Percentiles rank a stretch among this genome's conserved stretches.
phyloP scores from a whole-genome alignment of 1,140 invertebrate genomes.

The Drosophila watanabei region DNA sequence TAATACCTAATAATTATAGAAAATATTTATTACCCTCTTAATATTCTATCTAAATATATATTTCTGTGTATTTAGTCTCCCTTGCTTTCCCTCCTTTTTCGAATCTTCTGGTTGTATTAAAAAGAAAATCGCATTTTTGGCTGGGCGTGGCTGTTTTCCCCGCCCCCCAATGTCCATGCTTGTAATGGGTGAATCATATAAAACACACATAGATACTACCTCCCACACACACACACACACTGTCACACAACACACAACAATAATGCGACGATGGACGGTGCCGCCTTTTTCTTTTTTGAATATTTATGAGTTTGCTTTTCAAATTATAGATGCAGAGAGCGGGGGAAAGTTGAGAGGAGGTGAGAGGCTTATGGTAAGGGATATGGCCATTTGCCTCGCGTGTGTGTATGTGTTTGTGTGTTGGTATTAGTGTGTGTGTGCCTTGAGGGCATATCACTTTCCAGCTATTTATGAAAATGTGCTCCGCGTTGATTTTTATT shows the following conservation, averaged over 20 bases:
- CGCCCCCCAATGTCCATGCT: slow-evolving; percentile 24
- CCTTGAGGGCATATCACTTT: slow-evolving; percentile 31
- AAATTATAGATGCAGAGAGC: slow-evolving; percentile 78
- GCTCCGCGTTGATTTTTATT: slow-evolving; percentile 44
- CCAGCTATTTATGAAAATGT: slow-evolving; percentile 55
- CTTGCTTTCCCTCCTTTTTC: slow-evolving; percentile 4
- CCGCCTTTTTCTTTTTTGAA: slow-evolving; percentile 70
- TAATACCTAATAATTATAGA: neutral
- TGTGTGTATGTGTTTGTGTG: neutral
- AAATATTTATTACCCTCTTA: neutral
- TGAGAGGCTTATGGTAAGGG: slow-evolving; percentile 20
- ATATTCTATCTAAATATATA: neutral
- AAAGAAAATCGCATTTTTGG: slow-evolving; percentile 81
- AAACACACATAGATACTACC: slow-evolving; percentile 37
- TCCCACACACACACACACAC: slow-evolving; percentile 26
- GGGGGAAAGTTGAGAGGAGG: slow-evolving; percentile 8
- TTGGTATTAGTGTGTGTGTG: slow-evolving; percentile 1
- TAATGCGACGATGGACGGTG: slow-evolving; percentile 41
- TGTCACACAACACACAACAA: slow-evolving; percentile 32
- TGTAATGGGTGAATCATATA: slow-evolving; percentile 66
- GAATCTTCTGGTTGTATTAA: slow-evolving; percentile 64
- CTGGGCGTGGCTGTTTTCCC: slow-evolving; percentile 58
- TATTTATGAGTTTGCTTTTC: slow-evolving; percentile 84
- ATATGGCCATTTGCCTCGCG: slow-evolving; percentile 34
- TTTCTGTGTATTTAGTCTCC: neutral